Evolutionary conservation across 2,113 vertebrate genomes (phyloP).

Genomic region (Pleuronectes platessa): DNA sequence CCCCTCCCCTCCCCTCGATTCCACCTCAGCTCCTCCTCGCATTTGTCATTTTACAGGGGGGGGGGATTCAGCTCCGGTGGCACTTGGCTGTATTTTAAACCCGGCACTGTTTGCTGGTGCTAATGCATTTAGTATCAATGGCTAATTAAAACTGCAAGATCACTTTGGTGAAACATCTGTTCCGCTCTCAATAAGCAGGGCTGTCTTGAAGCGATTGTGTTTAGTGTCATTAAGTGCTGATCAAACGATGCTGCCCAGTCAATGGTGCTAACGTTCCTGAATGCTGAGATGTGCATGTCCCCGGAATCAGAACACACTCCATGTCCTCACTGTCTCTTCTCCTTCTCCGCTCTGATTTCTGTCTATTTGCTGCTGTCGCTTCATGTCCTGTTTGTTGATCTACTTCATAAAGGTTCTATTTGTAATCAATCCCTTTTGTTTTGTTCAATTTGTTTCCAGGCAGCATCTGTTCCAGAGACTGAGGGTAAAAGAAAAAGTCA

Average conservation of each 20-base stretch:
- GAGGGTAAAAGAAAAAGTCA: too few relatives aligned
- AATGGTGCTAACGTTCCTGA: slow-evolving; percentile 56
- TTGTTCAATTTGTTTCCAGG: too few relatives aligned
- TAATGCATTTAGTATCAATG: slow-evolving; percentile 76
- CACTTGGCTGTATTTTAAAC: slow-evolving; percentile 62
- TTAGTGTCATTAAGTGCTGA: slow-evolving; percentile 79
- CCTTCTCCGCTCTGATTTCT: neutral
- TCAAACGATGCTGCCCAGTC: slow-evolving; percentile 71
- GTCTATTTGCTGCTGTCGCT: neutral
- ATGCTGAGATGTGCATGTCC: slow-evolving; percentile 40
- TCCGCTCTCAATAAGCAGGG: slow-evolving; percentile 73
- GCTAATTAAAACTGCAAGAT: slow-evolving; percentile 78
- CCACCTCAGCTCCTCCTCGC: neutral
- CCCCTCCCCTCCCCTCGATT: slow-evolving; percentile 9
- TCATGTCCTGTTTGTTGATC: too few relatives aligned
- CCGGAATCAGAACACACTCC: slow-evolving; percentile 34
- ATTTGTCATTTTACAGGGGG: too few relatives aligned
- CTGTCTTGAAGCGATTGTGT: slow-evolving; percentile 73
- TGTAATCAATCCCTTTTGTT: too few relatives aligned
- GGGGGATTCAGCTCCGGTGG: slow-evolving; percentile 8
- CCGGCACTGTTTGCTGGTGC: slow-evolving; percentile 44
- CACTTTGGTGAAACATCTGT: slow-evolving; percentile 78
- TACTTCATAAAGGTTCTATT: too few relatives aligned
- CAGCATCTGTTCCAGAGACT: too few relatives aligned
- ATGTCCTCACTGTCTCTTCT: neutral